Percentiles rank a stretch among this genome's conserved stretches.
These are phyloP conservation scores for Fulica atra DNA, from an alignment of 2,113 vertebrate genomes.

Conservation along the genomic window DNA sequence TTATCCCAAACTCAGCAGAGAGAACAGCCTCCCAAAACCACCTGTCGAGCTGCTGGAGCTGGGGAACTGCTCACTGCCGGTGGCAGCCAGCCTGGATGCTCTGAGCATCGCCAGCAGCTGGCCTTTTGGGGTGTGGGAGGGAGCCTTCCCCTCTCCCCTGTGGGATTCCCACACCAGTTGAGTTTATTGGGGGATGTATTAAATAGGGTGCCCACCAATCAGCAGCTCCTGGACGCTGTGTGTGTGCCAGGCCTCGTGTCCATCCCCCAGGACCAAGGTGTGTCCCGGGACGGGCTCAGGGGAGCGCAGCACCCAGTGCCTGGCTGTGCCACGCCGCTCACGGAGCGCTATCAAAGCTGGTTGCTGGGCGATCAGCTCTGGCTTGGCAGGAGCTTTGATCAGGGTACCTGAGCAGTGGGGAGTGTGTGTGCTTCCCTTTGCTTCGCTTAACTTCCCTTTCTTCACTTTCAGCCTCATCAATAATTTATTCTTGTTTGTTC, in stretches of 20 bases:
- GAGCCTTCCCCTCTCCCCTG: accelerated
- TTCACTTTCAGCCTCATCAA: slow-evolving; percentile 58
- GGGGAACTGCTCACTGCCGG: neutral
- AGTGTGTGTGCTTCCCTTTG: slow-evolving; percentile 9
- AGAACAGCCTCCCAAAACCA: neutral
- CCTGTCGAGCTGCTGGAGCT: accelerated
- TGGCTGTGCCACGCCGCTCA: accelerated
- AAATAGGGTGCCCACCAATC: neutral
- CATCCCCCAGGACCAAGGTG: neutral
- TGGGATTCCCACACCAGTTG: accelerated
- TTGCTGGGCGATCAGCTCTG: neutral
- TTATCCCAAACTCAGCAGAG: neutral
- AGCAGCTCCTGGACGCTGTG: accelerated
- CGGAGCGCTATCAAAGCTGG: neutral
- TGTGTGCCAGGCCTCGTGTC: neutral
- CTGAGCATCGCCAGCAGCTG: neutral
- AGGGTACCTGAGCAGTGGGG: neutral
- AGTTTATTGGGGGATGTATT: accelerated
- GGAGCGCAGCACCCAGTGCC: accelerated
- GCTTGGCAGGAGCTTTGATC: slow-evolving; percentile 26
- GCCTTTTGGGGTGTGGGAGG: neutral
- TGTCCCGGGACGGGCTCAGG: neutral
- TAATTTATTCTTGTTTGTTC: slow-evolving; percentile 64
- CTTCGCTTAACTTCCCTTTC: slow-evolving; percentile 40
- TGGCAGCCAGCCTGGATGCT: neutral